Evolutionary conservation across 1,140 invertebrate genomes (phyloP).

Genomic region (Maniola jurtina): DNA sequence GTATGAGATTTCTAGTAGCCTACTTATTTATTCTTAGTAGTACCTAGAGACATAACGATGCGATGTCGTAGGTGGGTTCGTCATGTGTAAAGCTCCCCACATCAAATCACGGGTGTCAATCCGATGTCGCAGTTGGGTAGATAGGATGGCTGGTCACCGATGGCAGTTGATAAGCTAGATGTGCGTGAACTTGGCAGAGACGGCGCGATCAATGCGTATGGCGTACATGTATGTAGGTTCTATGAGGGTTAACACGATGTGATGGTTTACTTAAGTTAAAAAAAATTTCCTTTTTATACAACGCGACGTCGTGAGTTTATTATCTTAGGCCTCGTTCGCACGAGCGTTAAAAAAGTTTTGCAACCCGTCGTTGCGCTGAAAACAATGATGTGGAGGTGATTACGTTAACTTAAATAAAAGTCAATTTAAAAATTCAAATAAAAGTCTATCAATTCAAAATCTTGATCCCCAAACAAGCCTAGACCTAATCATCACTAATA

Average conservation of each 20-base stretch:
- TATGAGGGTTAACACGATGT: not conserved
- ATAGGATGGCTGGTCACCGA: conserved; percentile 39
- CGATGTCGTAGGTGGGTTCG: not conserved
- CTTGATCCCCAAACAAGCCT: no score
- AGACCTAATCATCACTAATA: no score
- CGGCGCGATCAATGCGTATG: conserved; percentile 21
- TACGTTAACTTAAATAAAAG: no score
- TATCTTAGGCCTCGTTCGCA: no score
- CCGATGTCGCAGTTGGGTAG: conserved; percentile 39
- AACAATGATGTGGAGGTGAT: no score
- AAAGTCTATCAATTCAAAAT: no score
- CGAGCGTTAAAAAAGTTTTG: no score
- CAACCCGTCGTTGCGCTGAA: no score
- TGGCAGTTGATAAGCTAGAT: conserved; percentile 25
- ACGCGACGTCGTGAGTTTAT: no score
- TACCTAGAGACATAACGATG: not conserved
- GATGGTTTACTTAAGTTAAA: no score
- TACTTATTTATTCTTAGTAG: not conserved
- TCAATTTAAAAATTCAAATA: no score
- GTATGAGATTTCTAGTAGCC: no score
- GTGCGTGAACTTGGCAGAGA: conserved; percentile 40
- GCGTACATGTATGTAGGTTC: not conserved
- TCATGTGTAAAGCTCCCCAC: not conserved
- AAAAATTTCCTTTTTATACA: not conserved
- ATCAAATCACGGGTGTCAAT: conserved; percentile 35